Evolutionary conservation across 2,888 invertebrate species (phyloP).

Genomic region (Fragum fragum): DNA sequence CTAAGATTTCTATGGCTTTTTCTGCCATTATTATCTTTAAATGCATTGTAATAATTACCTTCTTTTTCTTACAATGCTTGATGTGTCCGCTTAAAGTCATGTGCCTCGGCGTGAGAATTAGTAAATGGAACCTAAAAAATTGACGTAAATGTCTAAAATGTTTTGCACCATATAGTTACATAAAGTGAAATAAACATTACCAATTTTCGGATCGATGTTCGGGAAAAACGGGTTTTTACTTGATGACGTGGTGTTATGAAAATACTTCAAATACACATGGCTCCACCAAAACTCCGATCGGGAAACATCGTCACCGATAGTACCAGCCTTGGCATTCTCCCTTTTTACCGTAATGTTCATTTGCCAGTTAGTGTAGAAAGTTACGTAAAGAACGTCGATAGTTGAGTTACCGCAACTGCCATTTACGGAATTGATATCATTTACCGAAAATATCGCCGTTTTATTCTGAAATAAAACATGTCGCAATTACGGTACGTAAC

Average conservation of each 20-base stretch:
- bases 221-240: conserved; percentile 1
- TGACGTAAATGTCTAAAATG: too few species aligned
- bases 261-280: conserved; percentile 1
- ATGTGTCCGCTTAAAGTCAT: too few species aligned
- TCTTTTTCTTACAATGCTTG: too few species aligned
- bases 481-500: too few species aligned
- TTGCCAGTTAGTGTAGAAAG: conserved; percentile 27
- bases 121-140: too few species aligned
- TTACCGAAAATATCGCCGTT: conserved; percentile 4
- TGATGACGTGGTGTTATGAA: background rate
- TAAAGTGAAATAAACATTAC: too few species aligned
- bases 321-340: background rate
- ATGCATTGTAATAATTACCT: too few species aligned
- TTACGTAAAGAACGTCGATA: conserved; percentile 9
- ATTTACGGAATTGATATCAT: background rate
- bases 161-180: too few species aligned
- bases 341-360: conserved; percentile 17
- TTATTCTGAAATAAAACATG: conserved; percentile 9
- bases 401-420: conserved; percentile 4
- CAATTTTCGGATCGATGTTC: background rate
- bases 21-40: too few species aligned
- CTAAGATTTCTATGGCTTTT: too few species aligned
- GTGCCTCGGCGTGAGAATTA: too few species aligned
- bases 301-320: background rate
- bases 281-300: conserved; percentile 10